Evolutionary conservation across 2,113 vertebrate species (phyloP).

Genomic region (Nibea albiflora): DNA sequence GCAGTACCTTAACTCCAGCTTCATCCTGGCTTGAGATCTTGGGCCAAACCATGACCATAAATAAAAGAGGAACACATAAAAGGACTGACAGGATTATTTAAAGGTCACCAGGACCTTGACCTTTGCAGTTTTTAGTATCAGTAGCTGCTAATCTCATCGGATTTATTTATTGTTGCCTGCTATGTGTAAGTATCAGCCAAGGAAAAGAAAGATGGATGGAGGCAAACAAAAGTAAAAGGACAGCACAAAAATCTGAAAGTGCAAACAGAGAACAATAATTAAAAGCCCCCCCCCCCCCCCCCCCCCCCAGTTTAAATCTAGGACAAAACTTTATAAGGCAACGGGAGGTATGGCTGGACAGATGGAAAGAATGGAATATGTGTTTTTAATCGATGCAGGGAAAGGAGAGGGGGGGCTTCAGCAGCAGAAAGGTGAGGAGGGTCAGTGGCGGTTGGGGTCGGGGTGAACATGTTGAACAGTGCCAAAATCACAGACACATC

Average conservation of each 20-base stretch:
- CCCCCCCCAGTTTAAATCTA: slow-evolving; percentile 50
- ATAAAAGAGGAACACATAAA: slow-evolving; percentile 23
- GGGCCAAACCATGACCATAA: slow-evolving; percentile 13
- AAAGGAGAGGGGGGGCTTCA: slow-evolving; percentile 2
- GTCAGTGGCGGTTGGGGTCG: slow-evolving; percentile 30
- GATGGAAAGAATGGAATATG: slow-evolving; percentile 53
- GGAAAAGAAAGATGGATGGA: not conserved
- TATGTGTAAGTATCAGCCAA: not conserved
- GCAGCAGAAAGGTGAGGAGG: slow-evolving; percentile 44
- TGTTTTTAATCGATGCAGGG: slow-evolving; percentile 54
- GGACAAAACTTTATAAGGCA: slow-evolving; percentile 50
- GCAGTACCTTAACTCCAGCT: not conserved
- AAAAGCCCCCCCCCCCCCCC: too few relatives aligned
- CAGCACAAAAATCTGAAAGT: not conserved
- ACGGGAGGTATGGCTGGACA: slow-evolving; percentile 49
- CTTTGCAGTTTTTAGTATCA: slow-evolving; percentile 5
- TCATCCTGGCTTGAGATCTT: slow-evolving; percentile 5
- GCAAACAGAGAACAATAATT: not conserved
- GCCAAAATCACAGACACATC: slow-evolving; percentile 74
- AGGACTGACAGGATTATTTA: not conserved
- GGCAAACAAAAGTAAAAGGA: not conserved
- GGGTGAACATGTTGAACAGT: slow-evolving; percentile 58
- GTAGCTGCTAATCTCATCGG: not conserved
- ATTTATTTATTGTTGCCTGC: not conserved
- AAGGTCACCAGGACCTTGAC: slow-evolving; percentile 14